These are phyloP conservation scores for Bilobella aurantiaca DNA, from an alignment of 1,140 invertebrate species.

Conservation along the genomic window DNA sequence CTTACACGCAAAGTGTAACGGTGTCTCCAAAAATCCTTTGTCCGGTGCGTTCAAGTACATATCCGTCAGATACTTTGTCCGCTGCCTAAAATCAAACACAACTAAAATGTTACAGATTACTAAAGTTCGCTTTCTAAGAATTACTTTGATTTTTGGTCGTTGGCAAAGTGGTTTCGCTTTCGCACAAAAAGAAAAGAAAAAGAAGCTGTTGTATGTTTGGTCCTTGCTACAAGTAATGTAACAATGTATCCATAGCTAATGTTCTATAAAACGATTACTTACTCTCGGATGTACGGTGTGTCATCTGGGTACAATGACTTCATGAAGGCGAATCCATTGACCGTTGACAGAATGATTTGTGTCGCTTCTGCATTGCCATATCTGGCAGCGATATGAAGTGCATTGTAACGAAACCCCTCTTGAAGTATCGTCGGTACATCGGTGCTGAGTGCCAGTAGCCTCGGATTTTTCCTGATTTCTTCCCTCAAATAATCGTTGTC, in stretches of 20 bases:
- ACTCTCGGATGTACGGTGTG: not conserved
- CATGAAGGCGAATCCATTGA: constrained; percentile 12
- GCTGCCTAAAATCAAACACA: not conserved
- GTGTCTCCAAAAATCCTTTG: constrained; percentile 15
- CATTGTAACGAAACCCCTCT: constrained; percentile 18
- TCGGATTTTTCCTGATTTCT: constrained; percentile 14
- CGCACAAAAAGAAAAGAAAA: too few species aligned
- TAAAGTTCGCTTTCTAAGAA: too few species aligned
- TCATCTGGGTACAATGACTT: constrained; percentile 11
- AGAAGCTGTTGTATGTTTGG: too few species aligned
- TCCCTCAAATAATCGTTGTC: constrained; percentile 8
- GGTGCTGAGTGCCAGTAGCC: constrained; percentile 7
- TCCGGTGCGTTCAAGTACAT: constrained; percentile 21
- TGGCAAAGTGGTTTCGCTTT: too few species aligned
- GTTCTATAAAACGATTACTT: not conserved
- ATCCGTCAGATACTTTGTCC: constrained; percentile 5
- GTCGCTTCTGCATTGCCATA: constrained; percentile 7
- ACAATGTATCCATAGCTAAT: not conserved
- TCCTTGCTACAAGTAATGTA: not conserved
- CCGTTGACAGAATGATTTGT: not conserved
- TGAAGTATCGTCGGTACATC: constrained; percentile 20
- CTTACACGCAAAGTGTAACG: constrained; percentile 20
- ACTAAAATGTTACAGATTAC: too few species aligned
- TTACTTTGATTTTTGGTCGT: too few species aligned
- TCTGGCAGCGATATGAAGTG: constrained; percentile 18